Evolutionary conservation across 2,797 vertebrate species (phyloP).

Genomic region (Eulemur mongoz): DNA sequence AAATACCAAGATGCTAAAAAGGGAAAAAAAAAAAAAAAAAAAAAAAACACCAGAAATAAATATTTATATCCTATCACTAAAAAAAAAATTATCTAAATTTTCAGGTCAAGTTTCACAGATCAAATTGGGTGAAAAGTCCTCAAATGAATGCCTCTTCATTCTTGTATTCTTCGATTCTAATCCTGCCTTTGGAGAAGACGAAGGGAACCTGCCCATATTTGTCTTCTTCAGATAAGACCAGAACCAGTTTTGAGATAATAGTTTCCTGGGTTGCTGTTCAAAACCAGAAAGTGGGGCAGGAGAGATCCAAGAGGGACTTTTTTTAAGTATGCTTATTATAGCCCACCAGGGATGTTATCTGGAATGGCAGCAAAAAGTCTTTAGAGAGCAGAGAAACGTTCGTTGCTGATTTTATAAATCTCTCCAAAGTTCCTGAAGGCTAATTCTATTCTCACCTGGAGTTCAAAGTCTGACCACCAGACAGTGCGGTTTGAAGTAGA

Average conservation of each 20-base stretch:
- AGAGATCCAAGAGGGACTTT: constrained; percentile 58
- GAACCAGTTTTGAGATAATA: constrained; percentile 71
- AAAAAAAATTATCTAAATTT: background rate
- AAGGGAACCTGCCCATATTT: constrained; percentile 36
- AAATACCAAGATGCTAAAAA: background rate
- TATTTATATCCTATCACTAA: background rate
- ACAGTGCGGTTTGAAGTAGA: constrained; percentile 85
- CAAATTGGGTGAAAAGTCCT: constrained; percentile 9
- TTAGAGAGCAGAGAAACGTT: constrained; percentile 75
- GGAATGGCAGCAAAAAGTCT: constrained; percentile 73
- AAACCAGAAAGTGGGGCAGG: constrained; percentile 73
- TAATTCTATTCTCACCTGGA: constrained; percentile 80
- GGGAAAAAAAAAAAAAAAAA: too few relatives aligned
- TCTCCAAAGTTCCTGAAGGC: constrained; percentile 76
- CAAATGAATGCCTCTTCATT: constrained; percentile 48
- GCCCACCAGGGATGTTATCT: constrained; percentile 73
- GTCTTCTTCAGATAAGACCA: constrained; percentile 68
- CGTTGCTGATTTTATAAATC: constrained; percentile 81
- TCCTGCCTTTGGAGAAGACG: constrained; percentile 66
- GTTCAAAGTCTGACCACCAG: constrained; percentile 86
- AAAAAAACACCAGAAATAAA: background rate
- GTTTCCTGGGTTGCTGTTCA: constrained; percentile 60
- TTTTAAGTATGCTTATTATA: constrained; percentile 71
- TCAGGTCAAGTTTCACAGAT: constrained; percentile 23
- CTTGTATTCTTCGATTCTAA: constrained; percentile 51